Evolutionary conservation across 2,888 invertebrate species (phyloP).

Genomic region (Dysmachus trigonus): DNA sequence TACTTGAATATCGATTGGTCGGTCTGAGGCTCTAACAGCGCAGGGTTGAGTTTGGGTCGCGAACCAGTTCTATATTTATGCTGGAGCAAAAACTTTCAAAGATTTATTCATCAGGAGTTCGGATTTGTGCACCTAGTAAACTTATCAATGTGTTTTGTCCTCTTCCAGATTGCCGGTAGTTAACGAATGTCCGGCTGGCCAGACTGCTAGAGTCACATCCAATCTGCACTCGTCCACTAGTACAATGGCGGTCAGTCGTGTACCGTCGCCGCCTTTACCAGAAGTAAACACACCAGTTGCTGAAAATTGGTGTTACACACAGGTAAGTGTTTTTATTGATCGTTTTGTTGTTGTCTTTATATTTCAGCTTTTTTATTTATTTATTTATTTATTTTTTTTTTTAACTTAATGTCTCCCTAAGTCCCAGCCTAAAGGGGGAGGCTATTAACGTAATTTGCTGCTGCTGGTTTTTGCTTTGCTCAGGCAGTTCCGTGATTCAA

Average conservation of each 20-base stretch:
- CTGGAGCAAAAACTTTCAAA: not conserved
- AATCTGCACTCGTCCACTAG: slow-evolving; percentile 81
- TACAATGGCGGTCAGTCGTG: slow-evolving; percentile 96
- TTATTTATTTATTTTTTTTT: not conserved
- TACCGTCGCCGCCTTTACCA: slow-evolving; percentile 94
- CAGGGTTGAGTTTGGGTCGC: not conserved
- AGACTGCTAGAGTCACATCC: slow-evolving; percentile 89
- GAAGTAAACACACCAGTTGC: slow-evolving; percentile 97
- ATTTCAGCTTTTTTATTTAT: not conserved
- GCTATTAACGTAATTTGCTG: not conserved
- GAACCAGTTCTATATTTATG: not conserved
- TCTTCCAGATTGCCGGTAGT: slow-evolving; percentile 78
- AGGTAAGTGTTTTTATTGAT: slow-evolving; percentile 71
- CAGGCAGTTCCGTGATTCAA: not conserved
- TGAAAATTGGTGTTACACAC: slow-evolving; percentile 99
- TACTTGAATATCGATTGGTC: not conserved
- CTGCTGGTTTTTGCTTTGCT: not conserved
- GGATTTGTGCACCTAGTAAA: not conserved
- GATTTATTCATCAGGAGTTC: not conserved
- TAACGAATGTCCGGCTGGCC: slow-evolving; percentile 80
- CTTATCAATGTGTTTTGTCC: slow-evolving; percentile 49
- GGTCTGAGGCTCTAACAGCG: not conserved
- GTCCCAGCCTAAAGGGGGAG: not conserved
- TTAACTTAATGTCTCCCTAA: not conserved
- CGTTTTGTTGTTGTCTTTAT: not conserved